These are phyloP conservation scores for Agrilus biguttatus DNA, from an alignment of 2,888 invertebrate species.

Conservation along the genomic window DNA sequence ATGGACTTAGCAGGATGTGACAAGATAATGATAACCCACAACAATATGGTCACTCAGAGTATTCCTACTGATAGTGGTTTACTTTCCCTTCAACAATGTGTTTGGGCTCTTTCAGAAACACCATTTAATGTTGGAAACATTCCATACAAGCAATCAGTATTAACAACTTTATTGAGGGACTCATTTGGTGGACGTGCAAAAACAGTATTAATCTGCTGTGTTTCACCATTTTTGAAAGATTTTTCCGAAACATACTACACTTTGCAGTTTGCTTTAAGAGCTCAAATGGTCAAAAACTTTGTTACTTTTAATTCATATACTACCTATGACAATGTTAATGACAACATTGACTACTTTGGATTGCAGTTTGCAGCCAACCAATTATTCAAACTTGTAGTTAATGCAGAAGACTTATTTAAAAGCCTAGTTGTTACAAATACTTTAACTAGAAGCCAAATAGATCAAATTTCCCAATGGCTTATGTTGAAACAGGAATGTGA, in stretches of 20 bases:
- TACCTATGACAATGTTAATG: slow-evolving; percentile 21
- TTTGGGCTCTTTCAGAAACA: slow-evolving; percentile 40
- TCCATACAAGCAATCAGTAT: slow-evolving; percentile 48
- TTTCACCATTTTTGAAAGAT: slow-evolving; percentile 55
- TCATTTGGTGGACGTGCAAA: slow-evolving; percentile 65
- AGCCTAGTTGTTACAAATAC: slow-evolving; percentile 55
- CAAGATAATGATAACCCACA: slow-evolving; percentile 32
- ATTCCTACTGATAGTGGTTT: slow-evolving; percentile 46
- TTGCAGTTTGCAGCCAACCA: slow-evolving; percentile 72
- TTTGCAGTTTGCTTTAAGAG: slow-evolving; percentile 49
- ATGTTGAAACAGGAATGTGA: slow-evolving; percentile 78
- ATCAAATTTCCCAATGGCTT: slow-evolving; percentile 70
- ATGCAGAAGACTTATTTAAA: slow-evolving; percentile 73
- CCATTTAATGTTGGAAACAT: slow-evolving; percentile 18
- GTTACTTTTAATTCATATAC: slow-evolving; percentile 53
- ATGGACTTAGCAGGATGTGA: slow-evolving; percentile 50
- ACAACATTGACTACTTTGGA: slow-evolving; percentile 43
- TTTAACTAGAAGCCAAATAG: slow-evolving; percentile 56
- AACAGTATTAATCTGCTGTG: slow-evolving; percentile 55
- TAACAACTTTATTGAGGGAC: slow-evolving; percentile 55
- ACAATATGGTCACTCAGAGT: slow-evolving; percentile 32
- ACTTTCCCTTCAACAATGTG: slow-evolving; percentile 50
- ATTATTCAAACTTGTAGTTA: slow-evolving; percentile 67
- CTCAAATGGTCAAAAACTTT: slow-evolving; percentile 53
- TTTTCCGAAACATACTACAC: slow-evolving; percentile 55